Evolutionary conservation across 23 tunicate genomes (phyloP), one percentile per base, ranked within the genome.

Genomic region (Ascidia mentula): DNA sequence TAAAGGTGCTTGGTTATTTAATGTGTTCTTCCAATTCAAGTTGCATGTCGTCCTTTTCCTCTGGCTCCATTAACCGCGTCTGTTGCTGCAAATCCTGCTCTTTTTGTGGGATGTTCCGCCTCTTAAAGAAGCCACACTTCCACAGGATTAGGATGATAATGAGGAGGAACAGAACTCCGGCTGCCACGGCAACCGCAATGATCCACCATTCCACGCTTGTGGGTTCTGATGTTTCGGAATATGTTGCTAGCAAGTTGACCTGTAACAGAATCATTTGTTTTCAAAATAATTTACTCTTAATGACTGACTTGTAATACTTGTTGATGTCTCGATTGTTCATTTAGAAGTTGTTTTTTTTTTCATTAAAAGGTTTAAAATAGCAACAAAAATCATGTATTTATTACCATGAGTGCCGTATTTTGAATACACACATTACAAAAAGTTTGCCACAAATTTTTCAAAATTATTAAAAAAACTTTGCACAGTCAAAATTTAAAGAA

Each of bases 81-180:
- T 77, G 82, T 36, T 82, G 77, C 32, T 39, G 40, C 6, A 32
- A 32, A 32, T 92, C 92, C 15, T 79, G 92, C 69, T 73, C 61
- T 1, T 60, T 38, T 38, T 28, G 26, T 9, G 92, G 87, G 13
- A 22, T 73, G 34, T 46, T 69, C 72, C 77, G 88, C 40, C 98
- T 69, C 61, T 84, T 88, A 76, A 93, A 93, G 76, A 93, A 93
- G 24, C 98, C 98, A 82, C 98, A 93, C 40, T 76, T 88, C 93
- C 93, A 88, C 46, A 93, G 73, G 18, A 77, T 40, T 0, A 93
- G 59, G 75, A 93, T 88, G 36, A 93, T 81, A 24, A 93, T 28
- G 26, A 93, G 72, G 36, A 92, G 91, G 81, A 87, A 79, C 20
- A 88, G 33, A 6, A 88, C 81, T 45, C 98, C 98, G 13, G 86